Base-by-base conservation (phyloP, 2,888 invertebrate species). In the Pristionchus mayeri region DNA sequence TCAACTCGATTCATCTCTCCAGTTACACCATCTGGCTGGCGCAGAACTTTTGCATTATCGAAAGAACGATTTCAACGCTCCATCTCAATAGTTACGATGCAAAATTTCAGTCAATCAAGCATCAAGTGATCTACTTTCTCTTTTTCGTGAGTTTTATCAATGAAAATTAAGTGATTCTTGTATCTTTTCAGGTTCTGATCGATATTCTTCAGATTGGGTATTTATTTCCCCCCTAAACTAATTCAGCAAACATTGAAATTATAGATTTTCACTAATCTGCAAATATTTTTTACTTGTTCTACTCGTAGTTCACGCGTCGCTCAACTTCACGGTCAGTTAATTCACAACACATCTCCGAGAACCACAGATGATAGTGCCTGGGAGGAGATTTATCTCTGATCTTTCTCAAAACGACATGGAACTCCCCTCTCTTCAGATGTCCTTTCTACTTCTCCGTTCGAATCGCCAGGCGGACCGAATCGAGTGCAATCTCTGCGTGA, bases 21-120 rank as follows among this genome's bases (percentile, higher is more conserved):
- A 71, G 71, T 71, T 71, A 71, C 40, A 71, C 71, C 11, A 40
- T 71, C 24, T 71, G 71, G 71, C 24, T 71, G n/a, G 71, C 71
- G n/a, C 71, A 71, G 71, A 71, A 71, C 40, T 71, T 71, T 4
- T 71, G 71, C 18, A 44, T 71, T 13, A 3, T 71, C 3, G 71
- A 71, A 24, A 27, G 40, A 6, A 71, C 71, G 18, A 40, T 71
- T 18, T 71, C 71, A 13, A 71, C 71, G 2, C n/a, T 71, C 21
- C 16, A 13, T n/a, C 40, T 71, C n/a, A 24, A 71, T 2, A 44
- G 40, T 13, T 71, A 71, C 44, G 71, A 71, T 44, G 24, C 40
- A 9, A 40, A 11, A 44, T 71, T 44, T n/a, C 40, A 40, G 40
- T 40, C 71, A 3, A 21, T 44, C 40, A 71, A 71, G 44, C n/a